phyloP scores from a whole-genome alignment of 2,113 vertebrate species.

The Larimichthys crocea region DNA sequence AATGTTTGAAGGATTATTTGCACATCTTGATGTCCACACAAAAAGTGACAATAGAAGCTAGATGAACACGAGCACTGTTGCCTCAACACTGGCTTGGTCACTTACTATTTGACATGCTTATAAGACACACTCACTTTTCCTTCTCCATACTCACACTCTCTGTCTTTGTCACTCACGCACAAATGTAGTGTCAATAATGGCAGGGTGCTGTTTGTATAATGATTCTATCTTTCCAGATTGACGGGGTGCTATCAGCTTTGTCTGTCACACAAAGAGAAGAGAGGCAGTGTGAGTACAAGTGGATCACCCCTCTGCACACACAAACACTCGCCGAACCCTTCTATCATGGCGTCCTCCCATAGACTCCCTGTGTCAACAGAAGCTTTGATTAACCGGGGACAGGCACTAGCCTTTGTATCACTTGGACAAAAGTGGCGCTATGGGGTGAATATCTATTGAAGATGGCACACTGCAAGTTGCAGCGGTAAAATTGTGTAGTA shows the following conservation, averaged over 20 bases:
- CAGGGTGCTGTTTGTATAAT: constrained; percentile 65
- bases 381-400: constrained; percentile 65
- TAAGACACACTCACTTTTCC: constrained; percentile 17
- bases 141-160: constrained; percentile 1
- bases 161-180: constrained; percentile 47
- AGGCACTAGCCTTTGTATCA: constrained; percentile 39
- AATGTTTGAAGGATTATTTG: too few species aligned
- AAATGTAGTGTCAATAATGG: constrained; percentile 60
- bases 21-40: too few species aligned
- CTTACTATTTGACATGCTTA: constrained; percentile 25
- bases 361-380: constrained; percentile 77
- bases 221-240: constrained; percentile 70
- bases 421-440: constrained; percentile 32
- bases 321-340: constrained; percentile 12
- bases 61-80: background rate
- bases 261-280: constrained; percentile 71
- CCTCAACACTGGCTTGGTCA: background rate
- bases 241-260: constrained; percentile 62
- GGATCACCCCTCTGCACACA: constrained; percentile 39
- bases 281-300: constrained; percentile 49
- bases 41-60: background rate
- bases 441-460: constrained; percentile 39
- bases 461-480: background rate
- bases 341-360: constrained; percentile 54
- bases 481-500: constrained; percentile 26